Evolutionary conservation across 2,888 invertebrate species (phyloP), one percentile per base, ranked within the genome.

Genomic region (Bimastos eiseni): DNA sequence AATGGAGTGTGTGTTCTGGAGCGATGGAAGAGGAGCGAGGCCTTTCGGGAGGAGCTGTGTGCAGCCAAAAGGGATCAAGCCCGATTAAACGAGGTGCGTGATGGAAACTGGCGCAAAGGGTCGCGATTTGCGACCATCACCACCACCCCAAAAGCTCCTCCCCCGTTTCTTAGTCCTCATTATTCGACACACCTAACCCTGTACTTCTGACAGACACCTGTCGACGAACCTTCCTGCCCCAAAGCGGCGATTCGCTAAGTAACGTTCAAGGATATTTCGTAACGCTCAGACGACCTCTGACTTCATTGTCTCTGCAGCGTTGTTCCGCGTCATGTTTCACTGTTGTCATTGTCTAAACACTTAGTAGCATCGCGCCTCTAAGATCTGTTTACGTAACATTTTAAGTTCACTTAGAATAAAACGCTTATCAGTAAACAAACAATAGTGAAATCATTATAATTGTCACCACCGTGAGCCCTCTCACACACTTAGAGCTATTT

Each of bases 1-100:
- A 70, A 70, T 70, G 70, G 70, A 70, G 70, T 70, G 70, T 70
- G 70, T 70, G 70, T n/a, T 70, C n/a, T 70, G 70, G 70, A 30
- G 70, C 17, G 84, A 84, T 33, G 33, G 34, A 86, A 37, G 86
- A 86, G 17, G 36, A 34, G 86, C 30, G 86, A 37, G 86, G 15
- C 36, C 19, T 3, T 34, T 36, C 24, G 86, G 86, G 37, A 36
- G 36, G 13, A 15, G 86, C 21, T 86, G 21, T 36, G 19, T 24
- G 86, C 86, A 5, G 6, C 83, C 70, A 30, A 70, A 70, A 70
- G 70, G 70, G 70, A 70, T 70, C 70, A 70, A 70, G 70, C n/a
- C 4, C 70, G 70, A 70, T 70, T 70, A 70, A 70, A 70, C 70
- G 70, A 70, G 70, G 24, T 49, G 13, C 8, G 70, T n/a, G 70